phyloP scores from a whole-genome alignment of 2,797 vertebrate genomes.

The Crocidura indochinensis region DNA sequence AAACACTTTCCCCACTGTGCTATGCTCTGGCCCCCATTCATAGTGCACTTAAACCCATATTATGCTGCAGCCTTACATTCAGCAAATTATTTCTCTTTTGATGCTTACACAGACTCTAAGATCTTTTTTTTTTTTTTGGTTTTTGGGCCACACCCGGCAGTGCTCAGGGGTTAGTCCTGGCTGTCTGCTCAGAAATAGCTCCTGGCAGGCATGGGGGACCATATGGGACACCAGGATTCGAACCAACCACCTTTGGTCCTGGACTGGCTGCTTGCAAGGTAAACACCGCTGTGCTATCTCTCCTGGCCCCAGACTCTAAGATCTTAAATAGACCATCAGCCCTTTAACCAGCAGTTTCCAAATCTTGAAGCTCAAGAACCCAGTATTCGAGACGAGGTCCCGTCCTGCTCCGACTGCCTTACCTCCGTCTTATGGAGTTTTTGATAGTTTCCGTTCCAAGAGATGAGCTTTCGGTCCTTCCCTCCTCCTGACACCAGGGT shows the following conservation, averaged over 20 bases:
- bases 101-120: not conserved
- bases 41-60: not conserved
- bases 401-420: conserved; percentile 4
- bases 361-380: not conserved
- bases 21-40: no score
- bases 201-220: no score
- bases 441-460: conserved; percentile 97
- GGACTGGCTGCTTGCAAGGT: no score
- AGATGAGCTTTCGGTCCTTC: conserved; percentile 96
- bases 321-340: not conserved
- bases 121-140: no score
- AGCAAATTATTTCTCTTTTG: not conserved
- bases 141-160: no score
- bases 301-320: not conserved
- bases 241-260: no score
- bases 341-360: not conserved
- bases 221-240: no score
- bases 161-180: no score
- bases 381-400: not conserved
- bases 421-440: conserved; percentile 96
- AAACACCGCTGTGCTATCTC: no score
- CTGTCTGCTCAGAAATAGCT: no score
- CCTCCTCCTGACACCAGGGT: conserved; percentile 96
- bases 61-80: not conserved
- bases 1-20: no score